phyloP scores from a whole-genome alignment of 2,113 vertebrate genomes.

The Uropsilus gracilis region DNA sequence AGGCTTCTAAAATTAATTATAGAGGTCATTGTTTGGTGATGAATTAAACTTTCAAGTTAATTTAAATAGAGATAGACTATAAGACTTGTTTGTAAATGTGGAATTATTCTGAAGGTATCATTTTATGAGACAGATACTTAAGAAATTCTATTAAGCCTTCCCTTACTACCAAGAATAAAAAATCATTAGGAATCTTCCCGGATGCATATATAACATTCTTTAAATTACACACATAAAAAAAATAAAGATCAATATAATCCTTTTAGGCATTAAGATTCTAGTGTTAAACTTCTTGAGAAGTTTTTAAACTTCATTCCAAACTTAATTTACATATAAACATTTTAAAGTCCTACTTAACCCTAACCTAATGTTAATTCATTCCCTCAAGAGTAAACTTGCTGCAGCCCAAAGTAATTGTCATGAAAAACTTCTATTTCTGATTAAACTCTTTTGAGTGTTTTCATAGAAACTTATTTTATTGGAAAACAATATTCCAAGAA shows the following conservation, averaged over 20 bases:
- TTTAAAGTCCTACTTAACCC: constrained; percentile 67
- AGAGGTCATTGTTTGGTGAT: not conserved
- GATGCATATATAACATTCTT: not conserved
- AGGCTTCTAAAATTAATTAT: not conserved
- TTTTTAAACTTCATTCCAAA: constrained; percentile 63
- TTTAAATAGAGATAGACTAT: not conserved
- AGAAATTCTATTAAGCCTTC: not conserved
- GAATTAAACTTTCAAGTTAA: not conserved
- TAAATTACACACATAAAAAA: not conserved
- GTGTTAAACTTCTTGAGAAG: constrained; percentile 38
- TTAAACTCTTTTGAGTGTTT: constrained; percentile 62
- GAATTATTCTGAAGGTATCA: not conserved
- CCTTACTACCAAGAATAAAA: not conserved
- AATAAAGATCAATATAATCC: not conserved
- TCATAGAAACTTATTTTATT: constrained; percentile 66
- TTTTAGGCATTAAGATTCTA: not conserved
- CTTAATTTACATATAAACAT: constrained; percentile 61
- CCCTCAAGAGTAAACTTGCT: constrained; percentile 56
- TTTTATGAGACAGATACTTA: not conserved
- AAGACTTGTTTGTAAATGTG: not conserved
- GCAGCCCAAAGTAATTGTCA: constrained; percentile 51
- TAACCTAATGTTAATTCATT: constrained; percentile 70
- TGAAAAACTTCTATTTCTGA: constrained; percentile 67
- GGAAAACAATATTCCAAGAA: constrained; percentile 52
- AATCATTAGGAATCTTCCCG: not conserved